These are phyloP conservation scores for Alexandromys fortis DNA, from an alignment of 2,113 vertebrate genomes.

Conservation along the genomic window DNA sequence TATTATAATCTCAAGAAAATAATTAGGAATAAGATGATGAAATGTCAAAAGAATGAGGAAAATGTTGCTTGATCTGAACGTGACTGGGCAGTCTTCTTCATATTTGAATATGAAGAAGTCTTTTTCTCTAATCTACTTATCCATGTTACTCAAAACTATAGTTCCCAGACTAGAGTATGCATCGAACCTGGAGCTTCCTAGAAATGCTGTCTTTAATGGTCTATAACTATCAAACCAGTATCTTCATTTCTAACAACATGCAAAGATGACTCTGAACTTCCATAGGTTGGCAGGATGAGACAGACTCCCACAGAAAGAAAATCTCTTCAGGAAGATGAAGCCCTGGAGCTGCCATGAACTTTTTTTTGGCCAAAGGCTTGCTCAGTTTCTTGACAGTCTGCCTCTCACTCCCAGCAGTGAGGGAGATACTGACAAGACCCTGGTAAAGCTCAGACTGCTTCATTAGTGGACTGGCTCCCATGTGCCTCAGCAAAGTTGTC, in stretches of 20 bases:
- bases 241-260: background rate
- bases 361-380: background rate
- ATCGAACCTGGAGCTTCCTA: background rate
- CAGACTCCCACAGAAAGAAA: background rate
- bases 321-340: background rate
- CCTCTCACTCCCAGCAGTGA: background rate
- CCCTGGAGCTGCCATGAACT: background rate
- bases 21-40: background rate
- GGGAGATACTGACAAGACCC: background rate
- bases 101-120: background rate
- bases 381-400: background rate
- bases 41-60: too few species aligned
- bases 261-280: background rate
- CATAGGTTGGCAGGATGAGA: background rate
- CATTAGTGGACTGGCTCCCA: background rate
- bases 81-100: background rate
- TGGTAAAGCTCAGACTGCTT: background rate
- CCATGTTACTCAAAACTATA: background rate
- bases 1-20: background rate
- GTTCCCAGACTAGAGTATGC: background rate
- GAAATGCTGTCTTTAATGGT: background rate
- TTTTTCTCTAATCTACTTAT: conserved; percentile 24
- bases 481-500: background rate
- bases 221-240: background rate
- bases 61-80: background rate